phyloP scores from a whole-genome alignment of 2,113 vertebrate species.

The Ploceus nigricollis region DNA sequence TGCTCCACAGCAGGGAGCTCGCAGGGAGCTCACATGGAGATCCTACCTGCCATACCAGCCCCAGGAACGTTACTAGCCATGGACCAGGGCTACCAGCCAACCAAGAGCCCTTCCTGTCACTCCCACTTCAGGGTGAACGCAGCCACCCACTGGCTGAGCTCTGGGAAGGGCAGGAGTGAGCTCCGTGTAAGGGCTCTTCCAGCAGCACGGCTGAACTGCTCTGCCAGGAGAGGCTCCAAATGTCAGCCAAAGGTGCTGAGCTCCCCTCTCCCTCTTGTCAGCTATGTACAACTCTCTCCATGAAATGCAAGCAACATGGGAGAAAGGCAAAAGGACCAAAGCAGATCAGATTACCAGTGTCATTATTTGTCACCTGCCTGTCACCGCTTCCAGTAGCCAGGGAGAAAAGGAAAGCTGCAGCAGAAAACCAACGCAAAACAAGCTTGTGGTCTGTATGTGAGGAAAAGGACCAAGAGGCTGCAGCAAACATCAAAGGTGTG shows the following conservation, averaged over 20 bases:
- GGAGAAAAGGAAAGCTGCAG: background rate
- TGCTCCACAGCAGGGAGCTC: background rate
- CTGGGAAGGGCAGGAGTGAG: background rate
- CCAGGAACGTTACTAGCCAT: fast-evolving
- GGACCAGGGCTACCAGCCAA: fast-evolving
- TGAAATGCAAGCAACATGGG: background rate
- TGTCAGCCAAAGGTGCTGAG: background rate
- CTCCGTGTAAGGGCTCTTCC: fast-evolving
- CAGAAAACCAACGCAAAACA: background rate
- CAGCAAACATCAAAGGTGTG: background rate
- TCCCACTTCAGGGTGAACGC: background rate
- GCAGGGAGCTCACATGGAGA: background rate
- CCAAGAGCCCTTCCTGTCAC: fast-evolving
- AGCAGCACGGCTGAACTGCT: fast-evolving
- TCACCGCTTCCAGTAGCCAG: background rate
- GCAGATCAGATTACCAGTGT: background rate
- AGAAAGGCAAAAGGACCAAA: background rate
- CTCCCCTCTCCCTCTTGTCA: background rate
- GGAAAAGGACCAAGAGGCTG: background rate
- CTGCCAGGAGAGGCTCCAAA: background rate
- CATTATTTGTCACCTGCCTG: background rate
- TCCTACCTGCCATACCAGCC: fast-evolving
- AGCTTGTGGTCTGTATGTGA: background rate
- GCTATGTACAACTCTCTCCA: background rate
- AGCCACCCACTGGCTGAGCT: background rate